These are phyloP conservation scores for Muntiacus muntjak DNA, from an alignment of 2,113 vertebrate species.

Conservation along the genomic window DNA sequence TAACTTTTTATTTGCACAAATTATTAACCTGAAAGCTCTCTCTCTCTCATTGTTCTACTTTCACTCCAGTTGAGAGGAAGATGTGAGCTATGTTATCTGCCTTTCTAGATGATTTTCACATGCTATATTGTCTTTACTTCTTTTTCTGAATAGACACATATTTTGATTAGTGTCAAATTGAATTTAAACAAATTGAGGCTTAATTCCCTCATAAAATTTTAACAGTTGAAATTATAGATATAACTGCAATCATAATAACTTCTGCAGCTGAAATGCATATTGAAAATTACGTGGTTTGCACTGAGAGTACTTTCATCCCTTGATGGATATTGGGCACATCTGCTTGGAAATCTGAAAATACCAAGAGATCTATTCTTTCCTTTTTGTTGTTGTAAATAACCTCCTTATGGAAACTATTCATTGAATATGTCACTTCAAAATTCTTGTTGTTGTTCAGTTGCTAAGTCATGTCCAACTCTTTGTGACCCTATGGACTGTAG, in stretches of 20 bases:
- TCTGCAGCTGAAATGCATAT: neutral
- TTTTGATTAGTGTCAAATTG: neutral
- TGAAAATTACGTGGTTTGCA: neutral
- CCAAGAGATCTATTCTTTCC: neutral
- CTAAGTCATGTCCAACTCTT: neutral
- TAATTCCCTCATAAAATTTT: neutral
- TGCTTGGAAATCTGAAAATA: conserved; percentile 1
- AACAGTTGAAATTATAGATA: neutral
- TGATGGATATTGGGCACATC: neutral
- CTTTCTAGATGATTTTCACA: neutral
- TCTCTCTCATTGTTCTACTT: neutral
- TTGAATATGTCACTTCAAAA: neutral
- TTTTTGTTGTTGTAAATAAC: neutral
- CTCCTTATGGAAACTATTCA: neutral
- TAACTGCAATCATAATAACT: neutral
- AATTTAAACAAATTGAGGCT: neutral
- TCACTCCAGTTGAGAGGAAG: neutral
- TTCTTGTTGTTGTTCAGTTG: neutral
- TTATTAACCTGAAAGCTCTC: neutral
- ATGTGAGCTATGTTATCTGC: neutral
- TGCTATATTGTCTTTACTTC: neutral
- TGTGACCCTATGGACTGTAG: neutral
- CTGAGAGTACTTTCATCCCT: neutral
- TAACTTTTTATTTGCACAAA: neutral
- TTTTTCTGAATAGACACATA: neutral